A percentile compares a stretch with the other conserved stretches of the same genome.
Conservation (phyloP, 1,140 invertebrate genomes). For the Pseudomyrmex flavicornis region DNA sequence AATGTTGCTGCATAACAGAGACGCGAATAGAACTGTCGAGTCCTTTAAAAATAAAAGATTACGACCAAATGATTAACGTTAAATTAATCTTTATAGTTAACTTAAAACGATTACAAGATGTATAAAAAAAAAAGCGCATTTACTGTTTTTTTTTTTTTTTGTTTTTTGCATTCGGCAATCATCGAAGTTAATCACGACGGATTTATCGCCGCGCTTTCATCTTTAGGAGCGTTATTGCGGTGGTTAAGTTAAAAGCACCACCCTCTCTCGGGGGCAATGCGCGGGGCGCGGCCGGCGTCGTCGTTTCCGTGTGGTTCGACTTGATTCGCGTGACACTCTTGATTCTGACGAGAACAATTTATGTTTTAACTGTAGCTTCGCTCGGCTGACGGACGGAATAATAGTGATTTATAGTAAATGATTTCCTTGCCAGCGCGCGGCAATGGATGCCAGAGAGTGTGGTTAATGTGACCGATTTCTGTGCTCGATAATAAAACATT, state of each 20-base stretch:
- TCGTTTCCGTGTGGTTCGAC: slow-evolving; percentile 6
- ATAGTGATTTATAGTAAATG: slow-evolving; percentile 77
- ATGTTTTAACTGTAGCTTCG: slow-evolving; percentile 16
- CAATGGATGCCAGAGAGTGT: background rate
- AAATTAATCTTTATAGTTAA: background rate
- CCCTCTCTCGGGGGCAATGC: background rate
- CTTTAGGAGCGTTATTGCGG: slow-evolving; percentile 10
- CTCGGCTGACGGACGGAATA: slow-evolving; percentile 77
- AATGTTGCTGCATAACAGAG: slow-evolving; percentile 29
- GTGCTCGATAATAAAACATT: background rate
- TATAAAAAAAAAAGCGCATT: background rate
- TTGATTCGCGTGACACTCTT: slow-evolving; percentile 30
- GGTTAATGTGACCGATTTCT: slow-evolving; percentile 7
- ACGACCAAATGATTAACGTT: background rate
- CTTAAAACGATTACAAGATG: background rate
- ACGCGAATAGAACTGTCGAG: slow-evolving; percentile 27
- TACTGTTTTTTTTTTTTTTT: background rate
- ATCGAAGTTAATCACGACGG: slow-evolving; percentile 17
- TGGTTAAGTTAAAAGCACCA: slow-evolving; percentile 32
- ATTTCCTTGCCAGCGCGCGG: slow-evolving; percentile 16
- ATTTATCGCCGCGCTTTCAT: slow-evolving; percentile 30
- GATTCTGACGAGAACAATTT: slow-evolving; percentile 43
- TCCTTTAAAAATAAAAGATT: background rate
- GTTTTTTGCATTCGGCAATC: background rate
- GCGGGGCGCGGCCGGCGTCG: too few relatives aligned